These are phyloP conservation scores for Machimus atricapillus DNA, from an alignment of 2,888 invertebrate genomes.

Conservation along the genomic window DNA sequence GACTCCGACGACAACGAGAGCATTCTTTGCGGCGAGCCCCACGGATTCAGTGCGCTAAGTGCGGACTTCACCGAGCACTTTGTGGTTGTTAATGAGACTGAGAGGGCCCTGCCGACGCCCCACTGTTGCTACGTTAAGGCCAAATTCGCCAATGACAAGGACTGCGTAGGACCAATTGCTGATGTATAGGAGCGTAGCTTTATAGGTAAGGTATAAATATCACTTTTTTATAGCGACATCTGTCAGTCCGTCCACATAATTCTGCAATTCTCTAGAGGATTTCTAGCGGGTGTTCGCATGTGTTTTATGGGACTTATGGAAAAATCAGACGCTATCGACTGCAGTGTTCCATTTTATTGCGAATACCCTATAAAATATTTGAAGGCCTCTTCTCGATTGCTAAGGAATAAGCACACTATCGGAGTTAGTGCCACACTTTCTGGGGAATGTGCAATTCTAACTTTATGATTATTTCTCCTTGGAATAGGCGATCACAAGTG, in stretches of 20 bases:
- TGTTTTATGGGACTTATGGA: conserved; percentile 9
- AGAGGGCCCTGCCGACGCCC: conserved; percentile 41
- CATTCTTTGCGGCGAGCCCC: neutral
- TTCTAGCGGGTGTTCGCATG: neutral
- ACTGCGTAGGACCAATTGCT: conserved; percentile 50
- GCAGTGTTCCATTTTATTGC: neutral
- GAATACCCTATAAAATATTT: neutral
- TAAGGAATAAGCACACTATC: neutral
- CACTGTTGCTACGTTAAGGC: conserved; percentile 51
- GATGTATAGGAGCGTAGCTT: conserved; percentile 48
- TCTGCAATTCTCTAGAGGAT: neutral
- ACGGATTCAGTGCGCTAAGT: neutral
- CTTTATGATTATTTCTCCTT: neutral
- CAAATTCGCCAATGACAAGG: conserved; percentile 49
- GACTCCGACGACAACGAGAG: conserved; percentile 32
- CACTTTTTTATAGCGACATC: neutral
- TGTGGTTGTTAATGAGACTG: conserved; percentile 47
- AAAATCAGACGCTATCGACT: neutral
- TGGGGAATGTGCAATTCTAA: neutral
- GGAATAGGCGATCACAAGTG: neutral
- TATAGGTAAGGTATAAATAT: conserved; percentile 19
- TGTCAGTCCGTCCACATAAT: neutral
- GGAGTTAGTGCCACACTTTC: neutral
- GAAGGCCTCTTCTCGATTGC: neutral
- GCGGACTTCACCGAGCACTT: conserved; percentile 43